Percentiles rank a stretch among this genome's conserved stretches.
phyloP scores from a whole-genome alignment of 2,888 invertebrate species.

The Agrotis ipsilon region DNA sequence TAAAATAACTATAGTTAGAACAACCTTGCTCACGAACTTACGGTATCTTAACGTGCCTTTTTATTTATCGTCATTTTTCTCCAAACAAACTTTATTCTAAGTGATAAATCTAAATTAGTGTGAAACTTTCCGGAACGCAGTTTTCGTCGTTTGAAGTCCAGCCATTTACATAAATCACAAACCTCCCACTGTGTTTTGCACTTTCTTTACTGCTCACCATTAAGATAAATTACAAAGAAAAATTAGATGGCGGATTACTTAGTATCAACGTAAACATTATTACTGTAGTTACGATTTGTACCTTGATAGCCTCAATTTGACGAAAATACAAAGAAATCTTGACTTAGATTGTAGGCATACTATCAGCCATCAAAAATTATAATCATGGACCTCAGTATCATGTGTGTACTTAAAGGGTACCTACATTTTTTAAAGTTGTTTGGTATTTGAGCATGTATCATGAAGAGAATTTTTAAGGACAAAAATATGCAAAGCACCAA shows the following conservation, averaged over 20 bases:
- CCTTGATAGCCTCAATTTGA: slow-evolving; percentile 40
- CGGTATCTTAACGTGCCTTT: slow-evolving; percentile 41
- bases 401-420: neutral
- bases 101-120: slow-evolving; percentile 18
- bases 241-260: slow-evolving; percentile 62
- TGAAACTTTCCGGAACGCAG: slow-evolving; percentile 27
- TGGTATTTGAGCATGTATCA: neutral
- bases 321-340: slow-evolving; percentile 42
- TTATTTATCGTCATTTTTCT: slow-evolving; percentile 2
- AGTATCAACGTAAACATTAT: slow-evolving; percentile 58
- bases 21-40: slow-evolving; percentile 47
- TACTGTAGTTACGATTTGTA: slow-evolving; percentile 46
- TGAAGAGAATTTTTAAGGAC: neutral
- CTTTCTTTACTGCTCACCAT: slow-evolving; percentile 46
- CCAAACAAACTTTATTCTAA: slow-evolving; percentile 4
- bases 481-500: slow-evolving; percentile 13
- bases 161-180: slow-evolving; percentile 22
- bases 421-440: neutral
- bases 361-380: slow-evolving; percentile 16
- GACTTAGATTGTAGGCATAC: neutral
- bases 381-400: neutral
- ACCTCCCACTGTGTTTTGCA: slow-evolving; percentile 24
- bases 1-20: slow-evolving; percentile 51
- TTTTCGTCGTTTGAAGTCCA: slow-evolving; percentile 1
- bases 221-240: slow-evolving; percentile 51